Evolutionary conservation across 2,888 invertebrate species (phyloP).

Genomic region (Drosophila engyochracea): DNA sequence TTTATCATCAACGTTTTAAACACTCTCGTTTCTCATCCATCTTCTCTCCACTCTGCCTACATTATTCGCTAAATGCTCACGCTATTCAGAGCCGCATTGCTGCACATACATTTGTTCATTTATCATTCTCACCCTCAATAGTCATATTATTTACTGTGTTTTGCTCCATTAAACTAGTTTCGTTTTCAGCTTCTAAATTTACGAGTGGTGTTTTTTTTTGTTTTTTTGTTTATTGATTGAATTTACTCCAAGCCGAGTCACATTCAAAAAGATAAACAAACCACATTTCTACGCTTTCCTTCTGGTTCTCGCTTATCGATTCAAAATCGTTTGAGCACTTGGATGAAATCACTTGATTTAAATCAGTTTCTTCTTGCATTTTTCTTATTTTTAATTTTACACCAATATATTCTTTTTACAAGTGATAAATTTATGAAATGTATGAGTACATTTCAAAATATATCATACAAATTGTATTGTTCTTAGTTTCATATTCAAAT

Average conservation of each 20-base stretch:
- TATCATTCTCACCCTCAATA: neutral
- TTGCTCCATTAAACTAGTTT: neutral
- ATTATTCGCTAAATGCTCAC: neutral
- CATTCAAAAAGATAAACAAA: neutral
- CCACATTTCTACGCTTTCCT: neutral
- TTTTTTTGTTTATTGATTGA: neutral
- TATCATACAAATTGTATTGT: neutral
- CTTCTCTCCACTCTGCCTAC: neutral
- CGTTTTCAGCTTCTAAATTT: neutral
- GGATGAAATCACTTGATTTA: neutral
- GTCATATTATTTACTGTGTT: neutral
- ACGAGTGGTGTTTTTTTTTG: neutral
- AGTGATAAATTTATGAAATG: neutral
- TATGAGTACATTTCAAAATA: too few species aligned
- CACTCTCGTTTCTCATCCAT: slow-evolving; percentile 1
- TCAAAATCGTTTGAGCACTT: neutral
- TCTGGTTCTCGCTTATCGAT: neutral
- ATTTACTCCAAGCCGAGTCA: neutral
- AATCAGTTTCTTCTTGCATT: neutral
- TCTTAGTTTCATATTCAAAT: neutral
- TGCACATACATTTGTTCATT: neutral
- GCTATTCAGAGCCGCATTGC: neutral
- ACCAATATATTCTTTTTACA: neutral
- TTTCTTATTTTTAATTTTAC: neutral
- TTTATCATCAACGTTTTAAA: neutral